Percentiles rank a stretch among this genome's conserved stretches.
These are phyloP conservation scores for Pangasius larnaudii DNA, from an alignment of 2,797 vertebrate genomes.

Conservation along the genomic window DNA sequence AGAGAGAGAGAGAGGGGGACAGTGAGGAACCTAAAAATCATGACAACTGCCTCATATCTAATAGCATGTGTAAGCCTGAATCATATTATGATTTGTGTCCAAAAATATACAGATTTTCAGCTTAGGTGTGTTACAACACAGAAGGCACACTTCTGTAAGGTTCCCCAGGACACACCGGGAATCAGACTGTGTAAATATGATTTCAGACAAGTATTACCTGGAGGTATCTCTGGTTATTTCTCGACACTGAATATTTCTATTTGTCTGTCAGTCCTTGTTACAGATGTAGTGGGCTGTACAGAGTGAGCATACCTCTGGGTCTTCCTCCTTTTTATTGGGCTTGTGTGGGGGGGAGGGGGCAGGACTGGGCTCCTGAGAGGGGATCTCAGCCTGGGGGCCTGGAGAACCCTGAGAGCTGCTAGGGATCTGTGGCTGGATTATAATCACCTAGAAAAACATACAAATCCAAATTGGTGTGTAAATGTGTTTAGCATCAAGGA, in stretches of 20 bases:
- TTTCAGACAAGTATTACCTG: slow-evolving; percentile 14
- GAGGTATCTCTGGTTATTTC: not conserved
- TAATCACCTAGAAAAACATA: slow-evolving; percentile 83
- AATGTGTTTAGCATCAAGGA: not conserved
- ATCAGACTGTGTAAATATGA: slow-evolving; percentile 12
- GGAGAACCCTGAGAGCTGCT: slow-evolving; percentile 75
- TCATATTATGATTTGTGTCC: not conserved
- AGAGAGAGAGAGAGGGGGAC: too few species aligned
- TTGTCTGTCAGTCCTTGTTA: slow-evolving; percentile 19
- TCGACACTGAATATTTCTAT: not conserved
- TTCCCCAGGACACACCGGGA: not conserved
- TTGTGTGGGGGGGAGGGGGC: slow-evolving; percentile 72
- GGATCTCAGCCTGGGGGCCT: slow-evolving; percentile 76
- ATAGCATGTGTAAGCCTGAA: not conserved
- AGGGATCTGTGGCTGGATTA: slow-evolving; percentile 91
- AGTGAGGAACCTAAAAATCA: not conserved
- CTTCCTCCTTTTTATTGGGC: slow-evolving; percentile 83
- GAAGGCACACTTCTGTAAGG: not conserved
- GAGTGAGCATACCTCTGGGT: slow-evolving; percentile 84
- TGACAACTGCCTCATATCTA: not conserved
- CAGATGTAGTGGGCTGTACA: not conserved
- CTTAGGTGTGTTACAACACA: not conserved
- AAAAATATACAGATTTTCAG: not conserved
- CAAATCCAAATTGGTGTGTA: not conserved
- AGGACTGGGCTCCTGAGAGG: slow-evolving; percentile 77